Percentiles rank a stretch among this genome's conserved stretches.
Evolutionary conservation across 1,140 invertebrate species (phyloP).

Genomic region (Adelges cooleyi): DNA sequence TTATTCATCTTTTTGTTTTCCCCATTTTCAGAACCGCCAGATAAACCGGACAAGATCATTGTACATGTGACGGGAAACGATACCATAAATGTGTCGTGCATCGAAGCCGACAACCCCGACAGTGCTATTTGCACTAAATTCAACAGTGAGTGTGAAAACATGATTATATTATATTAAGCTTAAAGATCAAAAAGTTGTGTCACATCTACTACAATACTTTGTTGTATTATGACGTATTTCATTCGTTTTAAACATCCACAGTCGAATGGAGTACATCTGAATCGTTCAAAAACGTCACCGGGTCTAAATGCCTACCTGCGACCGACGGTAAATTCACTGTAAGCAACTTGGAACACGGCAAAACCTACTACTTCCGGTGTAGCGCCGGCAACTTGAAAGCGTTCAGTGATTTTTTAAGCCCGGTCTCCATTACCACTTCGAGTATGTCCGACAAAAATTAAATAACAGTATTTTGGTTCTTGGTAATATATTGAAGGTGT

Average conservation of each 20-base stretch:
- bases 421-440: slow-evolving; percentile 72
- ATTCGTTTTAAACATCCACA: slow-evolving; percentile 38
- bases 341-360: slow-evolving; percentile 58
- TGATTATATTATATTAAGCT: not conserved
- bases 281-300: slow-evolving; percentile 46
- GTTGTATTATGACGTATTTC: slow-evolving; percentile 5
- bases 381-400: slow-evolving; percentile 82
- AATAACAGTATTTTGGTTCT: not conserved
- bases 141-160: slow-evolving; percentile 51
- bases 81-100: slow-evolving; percentile 60
- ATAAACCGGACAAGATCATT: slow-evolving; percentile 59
- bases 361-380: slow-evolving; percentile 76
- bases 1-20: no score
- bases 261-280: slow-evolving; percentile 69
- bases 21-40: slow-evolving; percentile 53
- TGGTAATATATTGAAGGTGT: slow-evolving; percentile 16
- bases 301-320: slow-evolving; percentile 55
- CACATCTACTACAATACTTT: no score
- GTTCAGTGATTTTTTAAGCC: slow-evolving; percentile 66
- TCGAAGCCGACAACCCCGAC: slow-evolving; percentile 52
- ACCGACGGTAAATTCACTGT: slow-evolving; percentile 45
- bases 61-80: slow-evolving; percentile 72
- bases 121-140: slow-evolving; percentile 77
- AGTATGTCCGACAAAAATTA: slow-evolving; percentile 44
- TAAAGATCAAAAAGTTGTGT: no score